These are phyloP conservation scores for Philhelius pedissequus DNA, from an alignment of 2,888 invertebrate genomes.

Conservation along the genomic window DNA sequence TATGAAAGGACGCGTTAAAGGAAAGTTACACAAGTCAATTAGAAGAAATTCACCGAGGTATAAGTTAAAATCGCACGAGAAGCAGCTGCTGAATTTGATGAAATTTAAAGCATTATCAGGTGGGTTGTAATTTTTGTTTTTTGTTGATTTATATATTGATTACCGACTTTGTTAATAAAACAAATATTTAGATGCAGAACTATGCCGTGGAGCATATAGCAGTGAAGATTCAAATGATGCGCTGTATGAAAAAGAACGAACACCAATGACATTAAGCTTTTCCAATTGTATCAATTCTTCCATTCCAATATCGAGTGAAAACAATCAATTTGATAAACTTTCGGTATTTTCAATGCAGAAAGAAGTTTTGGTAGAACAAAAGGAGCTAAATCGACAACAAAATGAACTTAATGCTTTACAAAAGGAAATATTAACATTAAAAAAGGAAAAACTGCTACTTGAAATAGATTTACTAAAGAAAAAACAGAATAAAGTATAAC, in stretches of 20 bases:
- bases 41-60: background rate
- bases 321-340: background rate
- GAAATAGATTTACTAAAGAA: background rate
- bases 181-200: background rate
- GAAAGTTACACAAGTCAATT: background rate
- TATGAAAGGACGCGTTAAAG: background rate
- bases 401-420: background rate
- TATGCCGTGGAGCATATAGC: background rate
- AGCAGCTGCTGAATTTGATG: background rate
- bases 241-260: background rate
- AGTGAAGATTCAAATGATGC: background rate
- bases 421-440: background rate
- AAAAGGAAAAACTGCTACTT: background rate
- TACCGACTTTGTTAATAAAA: too few species aligned
- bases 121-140: background rate
- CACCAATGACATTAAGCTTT: background rate
- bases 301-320: background rate
- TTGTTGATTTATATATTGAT: too few species aligned
- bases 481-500: background rate
- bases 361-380: background rate
- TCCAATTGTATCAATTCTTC: background rate
- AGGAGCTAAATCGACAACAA: background rate
- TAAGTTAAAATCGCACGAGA: background rate
- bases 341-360: background rate
- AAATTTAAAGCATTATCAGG: background rate